These are phyloP conservation scores for Gasterosteus aculeatus DNA, from an alignment of 2,113 vertebrate genomes.

Conservation along the genomic window DNA sequence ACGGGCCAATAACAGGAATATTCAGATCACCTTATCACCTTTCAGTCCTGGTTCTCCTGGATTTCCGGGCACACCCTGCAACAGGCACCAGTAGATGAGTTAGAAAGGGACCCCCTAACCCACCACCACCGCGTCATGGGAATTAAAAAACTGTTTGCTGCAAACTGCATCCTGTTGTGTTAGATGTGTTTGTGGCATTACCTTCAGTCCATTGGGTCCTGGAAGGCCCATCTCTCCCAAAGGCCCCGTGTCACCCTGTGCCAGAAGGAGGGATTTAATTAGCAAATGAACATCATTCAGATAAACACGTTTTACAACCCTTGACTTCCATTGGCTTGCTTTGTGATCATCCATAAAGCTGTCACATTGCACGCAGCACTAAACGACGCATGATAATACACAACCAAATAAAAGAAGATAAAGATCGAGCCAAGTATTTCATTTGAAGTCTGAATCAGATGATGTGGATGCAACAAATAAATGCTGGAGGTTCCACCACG, in stretches of 20 bases:
- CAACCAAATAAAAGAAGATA: not conserved
- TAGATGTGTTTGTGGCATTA: conserved; percentile 66
- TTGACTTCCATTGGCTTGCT: conserved; percentile 22
- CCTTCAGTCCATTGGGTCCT: conserved; percentile 95
- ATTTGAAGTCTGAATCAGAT: conserved; percentile 3
- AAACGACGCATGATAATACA: conserved; percentile 30
- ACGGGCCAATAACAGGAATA: conserved; percentile 97
- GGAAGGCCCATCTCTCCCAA: conserved; percentile 88
- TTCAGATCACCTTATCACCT: conserved; percentile 99
- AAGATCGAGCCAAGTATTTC: conserved; percentile 33
- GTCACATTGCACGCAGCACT: conserved; percentile 16
- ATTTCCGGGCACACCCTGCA: conserved; percentile 95
- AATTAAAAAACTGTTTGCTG: too few relatives aligned
- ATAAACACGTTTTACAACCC: conserved; percentile 11
- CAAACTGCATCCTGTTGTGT: not conserved
- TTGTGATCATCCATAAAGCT: conserved; percentile 21
- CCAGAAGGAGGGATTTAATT: conserved; percentile 58
- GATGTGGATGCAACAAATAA: not conserved
- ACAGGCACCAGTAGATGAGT: conserved; percentile 62
- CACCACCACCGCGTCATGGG: too few relatives aligned
- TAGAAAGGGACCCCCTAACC: conserved; percentile 21
- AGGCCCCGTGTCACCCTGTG: conserved; percentile 93
- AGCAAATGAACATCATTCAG: conserved; percentile 26
- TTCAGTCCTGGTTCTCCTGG: conserved; percentile 99
- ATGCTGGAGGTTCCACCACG: not conserved